A percentile compares a stretch with the other conserved stretches of the same genome.
These are phyloP conservation scores for Galemys pyrenaicus DNA, from an alignment of 2,113 vertebrate species.

Conservation along the genomic window DNA sequence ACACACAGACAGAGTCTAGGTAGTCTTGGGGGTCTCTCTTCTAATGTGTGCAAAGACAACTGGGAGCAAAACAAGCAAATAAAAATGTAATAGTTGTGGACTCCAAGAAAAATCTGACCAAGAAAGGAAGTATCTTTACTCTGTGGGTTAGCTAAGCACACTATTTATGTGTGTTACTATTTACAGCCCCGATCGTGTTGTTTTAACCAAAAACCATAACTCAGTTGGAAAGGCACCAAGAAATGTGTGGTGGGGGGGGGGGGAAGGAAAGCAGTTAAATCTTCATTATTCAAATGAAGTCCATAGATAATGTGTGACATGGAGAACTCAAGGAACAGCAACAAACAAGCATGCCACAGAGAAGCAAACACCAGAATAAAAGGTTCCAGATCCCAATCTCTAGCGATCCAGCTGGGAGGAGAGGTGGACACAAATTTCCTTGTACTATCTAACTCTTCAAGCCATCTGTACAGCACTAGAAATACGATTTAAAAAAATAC, in stretches of 20 bases:
- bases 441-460: background rate
- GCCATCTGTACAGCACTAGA: background rate
- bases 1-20: background rate
- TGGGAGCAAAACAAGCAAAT: conserved; percentile 18
- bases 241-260: background rate
- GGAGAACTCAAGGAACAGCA: background rate
- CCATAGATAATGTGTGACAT: background rate
- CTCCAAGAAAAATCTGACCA: background rate
- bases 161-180: conserved; percentile 29
- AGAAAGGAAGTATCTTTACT: conserved; percentile 30
- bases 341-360: background rate
- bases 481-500: background rate
- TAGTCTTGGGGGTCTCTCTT: background rate
- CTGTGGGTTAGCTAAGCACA: conserved; percentile 21
- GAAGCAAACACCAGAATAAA: background rate
- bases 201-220: background rate
- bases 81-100: background rate
- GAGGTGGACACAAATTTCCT: background rate
- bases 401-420: background rate
- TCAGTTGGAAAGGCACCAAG: background rate
- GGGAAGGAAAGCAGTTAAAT: background rate
- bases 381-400: background rate
- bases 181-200: background rate
- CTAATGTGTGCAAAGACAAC: background rate
- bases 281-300: background rate